These are phyloP conservation scores for Pseudochirops corinnae DNA, from an alignment of 2,797 vertebrate species.

Conservation along the genomic window DNA sequence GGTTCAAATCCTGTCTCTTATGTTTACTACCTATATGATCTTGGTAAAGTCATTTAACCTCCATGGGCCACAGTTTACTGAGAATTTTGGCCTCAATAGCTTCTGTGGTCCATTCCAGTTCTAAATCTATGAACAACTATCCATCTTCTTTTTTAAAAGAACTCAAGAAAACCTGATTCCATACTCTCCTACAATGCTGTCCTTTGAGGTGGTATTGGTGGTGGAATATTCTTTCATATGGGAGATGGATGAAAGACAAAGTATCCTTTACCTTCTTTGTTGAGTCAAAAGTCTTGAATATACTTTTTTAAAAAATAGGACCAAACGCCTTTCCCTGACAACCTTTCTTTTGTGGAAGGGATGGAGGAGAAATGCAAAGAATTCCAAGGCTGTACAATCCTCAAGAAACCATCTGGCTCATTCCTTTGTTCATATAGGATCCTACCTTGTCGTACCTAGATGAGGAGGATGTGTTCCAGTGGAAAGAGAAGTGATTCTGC, in stretches of 20 bases:
- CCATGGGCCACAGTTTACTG: not conserved
- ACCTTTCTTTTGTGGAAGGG: not conserved
- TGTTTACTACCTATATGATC: not conserved
- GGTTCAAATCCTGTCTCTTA: not conserved
- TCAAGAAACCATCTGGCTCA: not conserved
- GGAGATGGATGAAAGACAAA: not conserved
- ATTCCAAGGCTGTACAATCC: not conserved
- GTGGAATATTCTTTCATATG: not conserved
- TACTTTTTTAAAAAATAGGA: not conserved
- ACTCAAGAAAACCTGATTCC: not conserved
- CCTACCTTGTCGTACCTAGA: not conserved
- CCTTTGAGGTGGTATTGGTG: not conserved
- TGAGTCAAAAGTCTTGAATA: not conserved
- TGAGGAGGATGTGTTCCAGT: not conserved
- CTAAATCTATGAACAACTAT: not conserved
- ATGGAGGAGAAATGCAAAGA: not conserved
- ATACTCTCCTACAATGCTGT: not conserved
- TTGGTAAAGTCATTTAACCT: not conserved
- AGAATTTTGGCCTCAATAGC: not conserved
- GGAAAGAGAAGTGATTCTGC: not conserved
- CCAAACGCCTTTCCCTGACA: not conserved
- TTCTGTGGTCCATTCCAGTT: not conserved
- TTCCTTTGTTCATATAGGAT: not conserved
- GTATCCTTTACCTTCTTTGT: not conserved
- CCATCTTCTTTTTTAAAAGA: not conserved